These are phyloP conservation scores for Patiria pectinifera DNA, from an alignment of 53 echinoderm and acorn worm genomes.

Conservation along the genomic window DNA sequence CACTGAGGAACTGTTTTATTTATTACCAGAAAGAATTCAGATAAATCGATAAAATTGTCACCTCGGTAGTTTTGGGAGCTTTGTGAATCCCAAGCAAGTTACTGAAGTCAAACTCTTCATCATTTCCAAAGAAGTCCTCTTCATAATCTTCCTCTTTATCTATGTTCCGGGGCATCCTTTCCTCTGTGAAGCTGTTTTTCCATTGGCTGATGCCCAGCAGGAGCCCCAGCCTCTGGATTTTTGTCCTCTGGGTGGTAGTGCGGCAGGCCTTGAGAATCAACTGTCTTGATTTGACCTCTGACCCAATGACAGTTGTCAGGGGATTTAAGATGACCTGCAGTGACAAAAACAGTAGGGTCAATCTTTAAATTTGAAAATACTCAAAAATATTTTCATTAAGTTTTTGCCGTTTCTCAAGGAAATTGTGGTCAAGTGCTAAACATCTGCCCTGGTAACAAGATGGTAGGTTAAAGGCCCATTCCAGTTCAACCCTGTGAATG, in stretches of 20 bases:
- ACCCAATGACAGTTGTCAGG: constrained; percentile 64
- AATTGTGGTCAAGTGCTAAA: too few species aligned
- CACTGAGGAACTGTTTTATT: not conserved
- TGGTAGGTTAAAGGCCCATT: too few species aligned
- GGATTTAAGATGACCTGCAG: constrained; percentile 70
- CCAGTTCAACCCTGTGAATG: too few species aligned
- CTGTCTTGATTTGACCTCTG: constrained; percentile 66
- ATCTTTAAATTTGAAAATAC: too few species aligned
- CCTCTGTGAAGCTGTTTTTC: constrained; percentile 47
- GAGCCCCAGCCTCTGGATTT: constrained; percentile 64
- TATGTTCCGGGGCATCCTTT: constrained; percentile 45
- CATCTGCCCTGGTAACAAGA: too few species aligned
- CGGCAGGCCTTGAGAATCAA: constrained; percentile 44
- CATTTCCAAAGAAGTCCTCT: constrained; percentile 3
- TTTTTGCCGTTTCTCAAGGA: too few species aligned
- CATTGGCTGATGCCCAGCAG: constrained; percentile 73
- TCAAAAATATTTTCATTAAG: too few species aligned
- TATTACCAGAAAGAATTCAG: not conserved
- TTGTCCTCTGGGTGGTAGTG: constrained; percentile 49
- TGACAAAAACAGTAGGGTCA: too few species aligned
- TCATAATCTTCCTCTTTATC: constrained; percentile 25
- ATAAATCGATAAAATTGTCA: not conserved
- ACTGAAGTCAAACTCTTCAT: constrained; percentile 33
- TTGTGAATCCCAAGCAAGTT: constrained; percentile 18
- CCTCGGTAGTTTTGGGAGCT: not conserved